Percentiles rank a stretch among this genome's conserved stretches.
These are phyloP conservation scores for Chlorospingus flavigularis DNA, from an alignment of 2,797 vertebrate species.

Conservation along the genomic window DNA sequence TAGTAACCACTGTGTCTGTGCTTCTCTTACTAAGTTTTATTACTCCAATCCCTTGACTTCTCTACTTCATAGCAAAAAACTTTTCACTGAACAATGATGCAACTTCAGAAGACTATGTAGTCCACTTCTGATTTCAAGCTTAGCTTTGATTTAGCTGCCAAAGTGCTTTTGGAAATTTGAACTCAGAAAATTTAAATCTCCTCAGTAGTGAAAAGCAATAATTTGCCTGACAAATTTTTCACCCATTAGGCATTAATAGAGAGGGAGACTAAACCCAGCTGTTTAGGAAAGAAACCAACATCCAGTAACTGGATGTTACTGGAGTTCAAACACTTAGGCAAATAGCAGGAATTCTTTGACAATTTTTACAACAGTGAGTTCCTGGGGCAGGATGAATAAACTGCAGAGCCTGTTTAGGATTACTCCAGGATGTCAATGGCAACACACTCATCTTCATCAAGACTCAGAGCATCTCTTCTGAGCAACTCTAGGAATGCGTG, in stretches of 20 bases:
- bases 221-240: neutral
- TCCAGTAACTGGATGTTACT: neutral
- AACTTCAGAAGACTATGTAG: neutral
- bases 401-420: accelerated
- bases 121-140: neutral
- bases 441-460: neutral
- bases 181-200: neutral
- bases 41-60: neutral
- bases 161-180: neutral
- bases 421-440: accelerated
- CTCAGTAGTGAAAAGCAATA: neutral
- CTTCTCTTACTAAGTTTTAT: neutral
- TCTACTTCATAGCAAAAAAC: neutral
- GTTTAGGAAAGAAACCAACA: neutral
- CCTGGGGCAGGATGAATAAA: neutral
- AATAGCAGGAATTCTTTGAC: neutral
- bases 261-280: neutral
- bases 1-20: neutral
- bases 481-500: neutral
- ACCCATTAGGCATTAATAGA: neutral
- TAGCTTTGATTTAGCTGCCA: neutral
- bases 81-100: neutral
- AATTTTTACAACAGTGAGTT: neutral
- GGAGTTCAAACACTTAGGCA: neutral
- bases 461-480: neutral